A percentile compares a stretch with the other conserved stretches of the same genome.
Conservation (phyloP, 2,113 vertebrate genomes). For the Silurus glanis region DNA sequence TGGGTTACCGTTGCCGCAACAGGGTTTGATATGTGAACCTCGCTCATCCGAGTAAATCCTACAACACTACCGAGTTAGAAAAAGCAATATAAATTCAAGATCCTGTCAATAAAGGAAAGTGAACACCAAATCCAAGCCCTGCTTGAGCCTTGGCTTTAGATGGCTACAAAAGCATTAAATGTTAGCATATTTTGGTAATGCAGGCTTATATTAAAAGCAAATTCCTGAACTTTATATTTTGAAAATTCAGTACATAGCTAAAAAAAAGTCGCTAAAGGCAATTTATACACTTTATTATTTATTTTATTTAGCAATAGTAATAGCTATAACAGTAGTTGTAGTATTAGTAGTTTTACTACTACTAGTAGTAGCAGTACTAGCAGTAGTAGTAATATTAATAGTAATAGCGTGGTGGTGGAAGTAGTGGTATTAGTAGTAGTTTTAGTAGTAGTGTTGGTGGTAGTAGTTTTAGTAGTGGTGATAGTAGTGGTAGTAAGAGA, state of each 20-base stretch:
- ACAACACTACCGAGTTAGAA: background rate
- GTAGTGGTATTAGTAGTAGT: background rate
- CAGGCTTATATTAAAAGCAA: background rate
- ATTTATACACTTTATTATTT: background rate
- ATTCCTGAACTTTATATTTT: background rate
- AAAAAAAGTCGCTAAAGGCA: background rate
- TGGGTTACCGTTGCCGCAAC: background rate
- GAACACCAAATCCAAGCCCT: background rate
- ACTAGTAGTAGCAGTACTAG: background rate
- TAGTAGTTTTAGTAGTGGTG: too few relatives aligned
- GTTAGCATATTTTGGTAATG: background rate
- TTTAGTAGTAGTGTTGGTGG: too few relatives aligned
- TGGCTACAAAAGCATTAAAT: background rate
- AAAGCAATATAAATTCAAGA: background rate
- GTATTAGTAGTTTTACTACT: background rate
- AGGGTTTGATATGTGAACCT: background rate
- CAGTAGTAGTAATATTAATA: background rate
- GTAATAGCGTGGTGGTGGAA: background rate
- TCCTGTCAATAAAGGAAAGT: background rate
- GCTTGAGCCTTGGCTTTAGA: background rate
- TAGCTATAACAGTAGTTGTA: background rate
- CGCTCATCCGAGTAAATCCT: background rate
- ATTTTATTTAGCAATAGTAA: background rate
- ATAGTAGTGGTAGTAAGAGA: too few relatives aligned
- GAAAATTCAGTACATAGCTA: background rate